Base-by-base conservation (phyloP, 2,888 invertebrate genomes). In the Andrena chrysosceles region DNA sequence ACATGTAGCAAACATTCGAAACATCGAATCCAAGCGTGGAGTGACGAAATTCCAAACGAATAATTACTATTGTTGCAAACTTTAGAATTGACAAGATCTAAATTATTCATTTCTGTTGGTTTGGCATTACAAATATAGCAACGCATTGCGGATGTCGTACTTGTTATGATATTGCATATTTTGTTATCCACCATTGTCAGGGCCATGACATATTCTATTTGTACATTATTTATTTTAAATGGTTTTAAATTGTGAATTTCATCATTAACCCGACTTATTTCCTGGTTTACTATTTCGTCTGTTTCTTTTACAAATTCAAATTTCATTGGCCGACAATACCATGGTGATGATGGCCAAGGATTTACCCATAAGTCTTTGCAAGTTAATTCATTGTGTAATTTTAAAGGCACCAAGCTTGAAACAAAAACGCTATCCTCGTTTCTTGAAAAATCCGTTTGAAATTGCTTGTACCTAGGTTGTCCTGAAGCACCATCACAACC, bases 321-420 rank as follows among this genome's bases (percentile, higher is more conserved):
- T 42, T 42, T 73, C 20, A 78, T 68, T 23, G 77, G 68, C 1
- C 77, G 16, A 29, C 72, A 74, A 49, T 69, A 74, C 42, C 64
- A 54, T n/a, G 70, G 33, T 4, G 74, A 79, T 1, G 60, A 74
- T 16, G 74, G 74, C 26, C 64, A 48, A 1, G 48, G 62, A 68
- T 73, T 78, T 72, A 68, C 20, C 62, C 67, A 73, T 23, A 59
- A 3, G 1, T 56, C 4, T 20, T 69, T 3, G 13, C 3, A 13
- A 33, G 6, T 72, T 6, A 26, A 1, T 56, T 69, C 42, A 26
- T 62, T 52, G 5, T 49, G 71, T 5, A 72, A 2, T n/a, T 6
- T 42, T 49, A 70, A 7, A 1, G 70, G 59, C 7, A 60, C 70
- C 7, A 69, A n/a, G 31, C 63, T 72, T 2, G n/a, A 72, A 7